A percentile compares a stretch with the other conserved stretches of the same genome.
These are phyloP conservation scores for Heliconius cydno DNA, from an alignment of 2,888 invertebrate species.

Conservation along the genomic window DNA sequence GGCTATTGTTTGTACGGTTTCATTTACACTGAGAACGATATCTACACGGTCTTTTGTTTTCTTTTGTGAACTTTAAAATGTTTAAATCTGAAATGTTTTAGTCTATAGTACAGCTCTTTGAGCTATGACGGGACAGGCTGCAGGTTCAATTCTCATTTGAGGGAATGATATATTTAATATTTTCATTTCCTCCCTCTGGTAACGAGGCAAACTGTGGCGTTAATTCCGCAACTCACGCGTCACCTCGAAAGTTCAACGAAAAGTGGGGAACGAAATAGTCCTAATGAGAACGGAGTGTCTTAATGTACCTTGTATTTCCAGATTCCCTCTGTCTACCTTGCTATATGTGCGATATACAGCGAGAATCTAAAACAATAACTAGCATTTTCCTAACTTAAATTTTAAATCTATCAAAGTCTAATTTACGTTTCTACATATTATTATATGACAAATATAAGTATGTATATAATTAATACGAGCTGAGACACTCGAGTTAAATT, in stretches of 20 bases:
- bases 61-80: neutral
- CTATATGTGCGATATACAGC: neutral
- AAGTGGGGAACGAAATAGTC: neutral
- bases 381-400: no score
- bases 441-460: no score
- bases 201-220: neutral
- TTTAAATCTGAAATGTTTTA: neutral
- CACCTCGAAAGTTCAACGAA: neutral
- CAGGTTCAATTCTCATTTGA: neutral
- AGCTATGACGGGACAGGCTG: neutral
- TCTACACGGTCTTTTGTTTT: neutral
- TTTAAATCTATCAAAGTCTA: no score
- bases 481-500: conserved; percentile 5
- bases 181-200: neutral
- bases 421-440: no score
- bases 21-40: conserved; percentile 21
- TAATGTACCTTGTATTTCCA: neutral
- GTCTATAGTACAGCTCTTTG: neutral
- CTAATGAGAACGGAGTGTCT: neutral
- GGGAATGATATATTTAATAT: neutral
- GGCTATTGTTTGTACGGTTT: conserved; percentile 16
- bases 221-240: neutral
- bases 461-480: neutral
- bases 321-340: neutral
- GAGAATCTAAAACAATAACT: neutral